Evolutionary conservation across 2,888 invertebrate species (phyloP), one percentile per base, ranked within the genome.

Genomic region (Tridacna gigas): DNA sequence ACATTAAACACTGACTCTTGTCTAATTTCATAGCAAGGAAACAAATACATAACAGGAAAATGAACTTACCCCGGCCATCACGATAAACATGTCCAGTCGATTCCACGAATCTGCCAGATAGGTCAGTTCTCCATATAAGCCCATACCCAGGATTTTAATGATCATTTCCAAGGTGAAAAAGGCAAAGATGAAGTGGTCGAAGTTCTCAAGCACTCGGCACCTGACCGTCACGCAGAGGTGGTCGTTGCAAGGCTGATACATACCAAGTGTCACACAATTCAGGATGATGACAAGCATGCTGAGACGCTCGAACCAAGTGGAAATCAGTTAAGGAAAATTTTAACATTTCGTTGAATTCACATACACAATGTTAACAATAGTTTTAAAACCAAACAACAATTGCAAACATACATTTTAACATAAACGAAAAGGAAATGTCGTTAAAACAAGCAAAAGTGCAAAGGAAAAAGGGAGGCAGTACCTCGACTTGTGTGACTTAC

Each of bases 21-120:
- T 37, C 37, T 37, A 37, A 37, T 37, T n/a, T 4, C 37, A 37
- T 37, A 37, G 2, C 7, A 4, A 37, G 2, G 37, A 37, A 9
- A 48, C 12, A 61, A 45, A 20, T 20, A 3, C 0, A 25, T n/a
- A 18, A 75, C 28, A 45, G 63, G 13, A 74, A 65, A 45, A 25
- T 28, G 15, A 71, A 22, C 20, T 20, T 96, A 95, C 98, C 98
- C 99, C 99, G 82, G 99, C 98, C 90, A 98, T 95, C 20, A 99
- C 99, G 94, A 99, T 99, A 96, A 99, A 99, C 96, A 97, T 97
- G 96, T 99, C 99, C 93, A 99, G 96, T 92, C 99, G 96, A 95
- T 99, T 99, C 99, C 99, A 99, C 25, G 99, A 98, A 95, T 99
- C 99, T 0, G 98, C 98, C 94, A 99, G 96, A 95, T 99, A 99